These are phyloP conservation scores for Eubasilissa splendida DNA, from an alignment of 2,888 invertebrate species.

Conservation along the genomic window DNA sequence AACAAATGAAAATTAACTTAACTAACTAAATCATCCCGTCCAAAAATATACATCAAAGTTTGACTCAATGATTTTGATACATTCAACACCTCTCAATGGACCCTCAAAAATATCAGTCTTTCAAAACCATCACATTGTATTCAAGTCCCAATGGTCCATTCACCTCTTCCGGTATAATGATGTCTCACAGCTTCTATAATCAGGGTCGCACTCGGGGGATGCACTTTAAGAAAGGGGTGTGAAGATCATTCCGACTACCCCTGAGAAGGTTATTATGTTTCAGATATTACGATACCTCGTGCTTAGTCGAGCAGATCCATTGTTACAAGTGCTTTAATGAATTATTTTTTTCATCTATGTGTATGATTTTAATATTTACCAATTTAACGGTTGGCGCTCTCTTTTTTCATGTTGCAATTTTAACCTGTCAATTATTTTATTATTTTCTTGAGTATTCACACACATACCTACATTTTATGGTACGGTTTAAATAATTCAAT, in stretches of 20 bases:
- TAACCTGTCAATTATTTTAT: too few species aligned
- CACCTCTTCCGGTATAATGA: constrained; percentile 50
- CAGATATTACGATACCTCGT: constrained; percentile 26
- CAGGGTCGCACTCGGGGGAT: constrained; percentile 36
- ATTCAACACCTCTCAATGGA: constrained; percentile 31
- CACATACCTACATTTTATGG: too few species aligned
- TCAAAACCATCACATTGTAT: constrained; percentile 21
- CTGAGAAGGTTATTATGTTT: constrained; percentile 34
- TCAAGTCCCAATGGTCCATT: constrained; percentile 40
- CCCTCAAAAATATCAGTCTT: constrained; percentile 13
- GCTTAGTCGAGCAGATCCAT: constrained; percentile 13
- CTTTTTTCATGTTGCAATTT: too few species aligned
- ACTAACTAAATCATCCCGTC: too few species aligned
- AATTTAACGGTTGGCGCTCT: too few species aligned
- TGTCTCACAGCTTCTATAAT: constrained; percentile 55
- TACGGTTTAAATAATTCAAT: too few species aligned
- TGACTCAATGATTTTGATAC: not conserved
- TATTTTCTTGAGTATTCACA: too few species aligned
- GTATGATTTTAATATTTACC: too few species aligned
- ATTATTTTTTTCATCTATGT: too few species aligned
- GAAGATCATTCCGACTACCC: constrained; percentile 38
- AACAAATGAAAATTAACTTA: too few species aligned
- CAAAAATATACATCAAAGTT: too few species aligned
- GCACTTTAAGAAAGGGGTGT: constrained; percentile 39
- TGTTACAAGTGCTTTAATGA: not conserved